Base-by-base conservation (phyloP, 2,888 invertebrate species). In the Lissocephala sabroskyi region DNA sequence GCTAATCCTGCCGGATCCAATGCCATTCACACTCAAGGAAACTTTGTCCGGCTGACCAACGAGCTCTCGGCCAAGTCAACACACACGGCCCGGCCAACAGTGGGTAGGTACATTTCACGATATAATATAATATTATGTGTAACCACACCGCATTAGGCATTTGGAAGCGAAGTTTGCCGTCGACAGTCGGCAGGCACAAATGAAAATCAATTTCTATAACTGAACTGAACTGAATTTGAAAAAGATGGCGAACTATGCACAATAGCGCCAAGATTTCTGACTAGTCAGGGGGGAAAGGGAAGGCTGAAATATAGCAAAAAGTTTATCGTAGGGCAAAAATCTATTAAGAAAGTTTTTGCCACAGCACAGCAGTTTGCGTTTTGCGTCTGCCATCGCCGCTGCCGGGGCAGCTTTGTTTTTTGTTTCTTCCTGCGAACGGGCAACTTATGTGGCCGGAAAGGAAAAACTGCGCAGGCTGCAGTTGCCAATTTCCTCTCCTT, bases 291-390 rank as follows among this genome's bases (percentile, higher is more conserved):
- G n/a, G n/a, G n/a, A n/a, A n/a, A n/a, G n/a, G n/a, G n/a, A n/a
- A n/a, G n/a, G n/a, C n/a, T n/a, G 43, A 57, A 45, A 62, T 46
- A 45, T 49, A 36, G 9, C 40, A 49, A 53, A 68, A 71, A 70
- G 49, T 70, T 71, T 64, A 67, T 70, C 61, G 55, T 57, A 50
- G 62, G 52, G 60, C 54, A 57, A 59, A 71, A 71, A 74, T 65
- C 71, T 71, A 71, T 71, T 71, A 71, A 71, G 74, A 71, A 71
- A 71, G 67, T 71, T 68, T 57, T 65, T 56, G 58, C 63, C 64
- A 65, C 65, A 65, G 49, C 65, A 58, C 66, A 67, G 67, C 67
- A 68, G 70, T 65, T 68, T 61, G 37, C n/a, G 13, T 30, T 30
- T 33, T 16, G 13, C 14, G 9, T 33, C 16, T 14, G 9, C 16